These are phyloP conservation scores for Spinibarbus caldwelli DNA, from an alignment of 2,797 vertebrate species.

Conservation along the genomic window DNA sequence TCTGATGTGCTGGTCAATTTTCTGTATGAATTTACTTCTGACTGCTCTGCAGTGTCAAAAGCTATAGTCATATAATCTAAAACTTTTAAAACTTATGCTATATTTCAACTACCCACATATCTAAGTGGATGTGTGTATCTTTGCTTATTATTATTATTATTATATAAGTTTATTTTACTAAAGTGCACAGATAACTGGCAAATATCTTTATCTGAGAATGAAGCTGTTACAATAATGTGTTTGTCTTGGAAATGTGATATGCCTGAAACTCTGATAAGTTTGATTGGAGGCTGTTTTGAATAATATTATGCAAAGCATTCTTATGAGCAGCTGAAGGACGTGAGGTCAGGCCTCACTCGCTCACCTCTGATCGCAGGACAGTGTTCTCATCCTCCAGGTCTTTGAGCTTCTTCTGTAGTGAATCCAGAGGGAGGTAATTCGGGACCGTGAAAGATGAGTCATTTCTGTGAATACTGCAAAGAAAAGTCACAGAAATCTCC, in stretches of 20 bases:
- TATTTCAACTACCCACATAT: not conserved
- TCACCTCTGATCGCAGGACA: slow-evolving; percentile 91
- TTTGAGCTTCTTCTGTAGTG: slow-evolving; percentile 96
- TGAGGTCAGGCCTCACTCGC: not conserved
- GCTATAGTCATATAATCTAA: too few relatives aligned
- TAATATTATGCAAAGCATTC: slow-evolving; percentile 8
- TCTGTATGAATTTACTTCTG: too few relatives aligned
- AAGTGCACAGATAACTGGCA: not conserved
- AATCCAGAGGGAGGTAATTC: slow-evolving; percentile 92
- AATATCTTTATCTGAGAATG: not conserved
- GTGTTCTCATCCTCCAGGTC: slow-evolving; percentile 97
- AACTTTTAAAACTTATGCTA: not conserved
- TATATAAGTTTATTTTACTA: not conserved
- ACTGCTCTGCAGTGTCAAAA: too few relatives aligned
- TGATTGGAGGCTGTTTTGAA: slow-evolving; percentile 1
- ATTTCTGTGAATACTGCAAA: slow-evolving; percentile 84
- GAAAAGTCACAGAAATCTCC: not conserved
- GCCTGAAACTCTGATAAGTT: not conserved
- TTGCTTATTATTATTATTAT: not conserved
- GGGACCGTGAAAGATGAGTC: slow-evolving; percentile 86
- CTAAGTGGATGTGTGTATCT: not conserved
- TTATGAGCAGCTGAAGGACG: not conserved
- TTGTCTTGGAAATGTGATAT: slow-evolving; percentile 7
- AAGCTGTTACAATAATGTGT: not conserved
- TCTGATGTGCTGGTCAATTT: too few relatives aligned